These are phyloP conservation scores for Pachycephala philippinensis DNA, from an alignment of 2,113 vertebrate species.

Conservation along the genomic window DNA sequence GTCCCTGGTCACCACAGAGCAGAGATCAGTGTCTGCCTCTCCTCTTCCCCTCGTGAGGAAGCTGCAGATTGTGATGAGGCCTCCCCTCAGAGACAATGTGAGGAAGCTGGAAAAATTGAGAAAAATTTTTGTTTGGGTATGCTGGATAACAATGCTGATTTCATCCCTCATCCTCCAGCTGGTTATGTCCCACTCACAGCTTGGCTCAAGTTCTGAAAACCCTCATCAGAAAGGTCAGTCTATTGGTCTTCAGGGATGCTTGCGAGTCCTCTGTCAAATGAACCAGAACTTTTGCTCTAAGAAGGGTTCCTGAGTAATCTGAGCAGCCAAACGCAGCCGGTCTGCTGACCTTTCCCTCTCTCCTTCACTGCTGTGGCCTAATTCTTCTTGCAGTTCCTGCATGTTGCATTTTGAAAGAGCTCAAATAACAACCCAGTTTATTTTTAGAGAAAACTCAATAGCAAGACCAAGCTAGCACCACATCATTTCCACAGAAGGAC, in stretches of 20 bases:
- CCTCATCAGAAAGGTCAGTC: background rate
- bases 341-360: constrained; percentile 14
- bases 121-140: background rate
- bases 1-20: background rate
- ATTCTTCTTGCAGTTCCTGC: constrained; percentile 31
- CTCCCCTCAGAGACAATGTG: background rate
- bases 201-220: background rate
- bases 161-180: background rate
- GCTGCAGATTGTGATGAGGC: background rate
- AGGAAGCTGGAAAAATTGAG: background rate
- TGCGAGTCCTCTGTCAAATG: background rate
- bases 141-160: background rate
- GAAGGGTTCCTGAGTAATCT: background rate
- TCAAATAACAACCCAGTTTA: constrained; percentile 24
- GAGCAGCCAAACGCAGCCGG: background rate
- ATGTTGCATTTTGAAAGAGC: constrained; percentile 16
- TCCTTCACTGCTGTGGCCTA: background rate
- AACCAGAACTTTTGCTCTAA: background rate
- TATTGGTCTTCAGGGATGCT: background rate
- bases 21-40: background rate
- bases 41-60: rapidly evolving
- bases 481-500: constrained; percentile 11
- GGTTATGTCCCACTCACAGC: background rate
- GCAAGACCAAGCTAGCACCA: background rate
- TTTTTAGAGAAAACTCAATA: constrained; percentile 41